These are phyloP conservation scores for Poecilobothrus nobilitatus DNA, from an alignment of 2,888 invertebrate genomes.

Conservation along the genomic window DNA sequence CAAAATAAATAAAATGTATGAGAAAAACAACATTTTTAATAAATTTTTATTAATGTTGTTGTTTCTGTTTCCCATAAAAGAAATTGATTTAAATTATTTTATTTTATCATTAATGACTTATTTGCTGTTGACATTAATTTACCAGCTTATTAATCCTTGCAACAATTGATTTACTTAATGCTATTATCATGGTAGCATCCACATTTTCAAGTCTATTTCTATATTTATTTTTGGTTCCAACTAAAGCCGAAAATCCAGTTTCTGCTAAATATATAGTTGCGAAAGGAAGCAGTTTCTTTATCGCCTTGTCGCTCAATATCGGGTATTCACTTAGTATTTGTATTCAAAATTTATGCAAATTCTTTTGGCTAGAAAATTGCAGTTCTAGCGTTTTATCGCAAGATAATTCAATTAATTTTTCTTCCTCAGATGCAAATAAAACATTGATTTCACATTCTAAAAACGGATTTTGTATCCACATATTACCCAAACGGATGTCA, in stretches of 20 bases:
- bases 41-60: too few relatives aligned
- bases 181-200: not conserved
- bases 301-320: conserved; percentile 21
- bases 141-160: conserved; percentile 8
- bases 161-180: conserved; percentile 7
- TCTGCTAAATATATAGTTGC: conserved; percentile 19
- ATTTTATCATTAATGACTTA: conserved; percentile 3
- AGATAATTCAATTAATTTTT: conserved; percentile 23
- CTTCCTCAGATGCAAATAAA: conserved; percentile 7
- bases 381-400: conserved; percentile 24
- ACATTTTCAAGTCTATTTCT: conserved; percentile 3
- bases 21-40: too few relatives aligned
- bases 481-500: conserved; percentile 5
- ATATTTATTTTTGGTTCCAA: conserved; percentile 1
- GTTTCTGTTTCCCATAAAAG: too few relatives aligned
- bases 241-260: conserved; percentile 12
- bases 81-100: not conserved
- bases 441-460: conserved; percentile 8
- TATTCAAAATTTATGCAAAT: conserved; percentile 18
- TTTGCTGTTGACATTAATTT: conserved; percentile 4
- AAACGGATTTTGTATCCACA: conserved; percentile 12
- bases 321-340: conserved; percentile 19
- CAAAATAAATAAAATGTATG: too few relatives aligned
- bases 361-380: conserved; percentile 21
- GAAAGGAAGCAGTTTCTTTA: conserved; percentile 22